Conservation (phyloP, 2,797 vertebrate species). For the Clarias platycephalus region DNA sequence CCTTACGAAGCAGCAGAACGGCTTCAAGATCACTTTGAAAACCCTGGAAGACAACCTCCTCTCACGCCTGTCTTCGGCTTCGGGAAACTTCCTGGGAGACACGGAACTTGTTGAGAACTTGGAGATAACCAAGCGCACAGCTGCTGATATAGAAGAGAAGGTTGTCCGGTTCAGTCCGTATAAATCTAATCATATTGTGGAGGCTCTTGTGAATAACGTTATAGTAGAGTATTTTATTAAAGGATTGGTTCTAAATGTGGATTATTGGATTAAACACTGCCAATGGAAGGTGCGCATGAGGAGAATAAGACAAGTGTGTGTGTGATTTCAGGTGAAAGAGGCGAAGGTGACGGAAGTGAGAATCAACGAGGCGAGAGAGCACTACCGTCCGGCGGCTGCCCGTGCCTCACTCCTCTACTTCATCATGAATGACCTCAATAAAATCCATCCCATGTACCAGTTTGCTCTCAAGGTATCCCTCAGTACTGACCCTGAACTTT, state of each 20-base stretch:
- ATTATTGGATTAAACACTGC: not conserved
- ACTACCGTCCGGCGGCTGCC: slow-evolving; percentile 83
- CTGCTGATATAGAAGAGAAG: slow-evolving; percentile 89
- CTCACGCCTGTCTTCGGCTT: slow-evolving; percentile 87
- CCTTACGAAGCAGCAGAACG: slow-evolving; percentile 92
- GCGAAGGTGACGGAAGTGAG: slow-evolving; percentile 86
- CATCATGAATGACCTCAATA: slow-evolving; percentile 89
- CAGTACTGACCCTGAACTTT: slow-evolving; percentile 57
- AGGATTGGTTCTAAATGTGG: too few species aligned
- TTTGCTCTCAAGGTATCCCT: slow-evolving; percentile 92
- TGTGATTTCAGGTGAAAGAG: slow-evolving; percentile 82
- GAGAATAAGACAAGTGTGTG: slow-evolving; percentile 17
- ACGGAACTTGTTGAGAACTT: slow-evolving; percentile 89
- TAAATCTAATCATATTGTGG: not conserved
- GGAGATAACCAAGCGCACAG: slow-evolving; percentile 89
- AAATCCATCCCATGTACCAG: slow-evolving; percentile 97
- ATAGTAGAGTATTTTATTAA: not conserved
- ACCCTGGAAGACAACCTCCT: slow-evolving; percentile 90
- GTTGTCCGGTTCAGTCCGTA: slow-evolving; percentile 47
- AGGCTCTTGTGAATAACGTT: not conserved
- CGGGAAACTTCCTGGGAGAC: slow-evolving; percentile 92
- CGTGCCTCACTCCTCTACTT: slow-evolving; percentile 93
- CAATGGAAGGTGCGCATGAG: not conserved
- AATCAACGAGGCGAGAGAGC: slow-evolving; percentile 91
- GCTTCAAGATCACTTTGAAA: slow-evolving; percentile 96